Base-by-base conservation (phyloP, 2,797 vertebrate genomes). In the Cyclura pinguis region DNA sequence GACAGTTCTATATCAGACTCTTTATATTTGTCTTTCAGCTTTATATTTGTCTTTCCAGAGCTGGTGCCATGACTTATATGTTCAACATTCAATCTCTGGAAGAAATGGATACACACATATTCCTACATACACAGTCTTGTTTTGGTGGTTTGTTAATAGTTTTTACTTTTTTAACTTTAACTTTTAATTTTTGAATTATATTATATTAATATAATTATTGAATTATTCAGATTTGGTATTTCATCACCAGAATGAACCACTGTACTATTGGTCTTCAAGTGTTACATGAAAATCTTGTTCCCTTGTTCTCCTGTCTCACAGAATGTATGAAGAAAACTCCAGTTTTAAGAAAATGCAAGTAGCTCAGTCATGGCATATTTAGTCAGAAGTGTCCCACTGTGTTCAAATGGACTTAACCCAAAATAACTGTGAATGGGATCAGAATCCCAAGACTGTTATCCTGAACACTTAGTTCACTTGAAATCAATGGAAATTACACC, bases 41-140 rank as follows among this genome's bases (percentile, higher is more conserved):
- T 16, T 16, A 62, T 73, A 35, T 24, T 55, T 42, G 42, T 4
- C 42, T 47, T 57, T 88, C 12, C 7, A 88, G 27, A 83, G 29
- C 77, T 57, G 47, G 9, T 50, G 22, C 10, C 38, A 22, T 64
- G 18, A 62, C 9, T 50, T 80, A 13, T 80, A 81, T 67, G 64
- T 67, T 29, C 6, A 55, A 35, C 35, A 80, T 64, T 80, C 57
- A 80, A 10, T 82, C 9, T 50, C 80, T 76, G 18, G 55, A 67
- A 67, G 52, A 89, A 92, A 88, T 3, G 35, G 1, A 7, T 86
- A 69, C 88, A 85, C 57, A 62, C 0, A n/a, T 78, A 81, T 80
- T 69, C 27, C 67, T 69, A 69, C 32, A 69, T 10, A 32, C 3
- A 69, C 67, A 29, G 12, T 9, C 27, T 69, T 69, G 29, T 69